Evolutionary conservation across 1,140 invertebrate genomes (phyloP), one percentile per base, ranked within the genome.

Genomic region (Monochamus saltuarius): DNA sequence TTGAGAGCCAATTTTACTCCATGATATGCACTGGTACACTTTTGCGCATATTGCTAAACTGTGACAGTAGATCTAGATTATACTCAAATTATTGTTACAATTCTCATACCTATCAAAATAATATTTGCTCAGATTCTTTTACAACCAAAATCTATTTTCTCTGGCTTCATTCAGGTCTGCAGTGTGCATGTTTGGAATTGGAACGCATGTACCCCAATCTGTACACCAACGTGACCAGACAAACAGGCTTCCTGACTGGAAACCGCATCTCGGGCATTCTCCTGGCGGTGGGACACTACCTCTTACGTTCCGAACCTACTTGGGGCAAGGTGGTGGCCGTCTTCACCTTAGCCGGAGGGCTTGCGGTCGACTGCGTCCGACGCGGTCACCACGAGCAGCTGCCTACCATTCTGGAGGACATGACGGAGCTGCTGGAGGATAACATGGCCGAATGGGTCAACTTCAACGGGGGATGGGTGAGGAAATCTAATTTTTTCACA

Each of bases 401-500:
- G 14, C 78, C 82, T n/a, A 79, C 78, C 19, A 76, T 89, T 61
- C 74, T 85, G 66, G 79, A 87, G 56, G 79, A 82, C 11, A 81
- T 89, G 62, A 81, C 79, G 0, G 80, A 83, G 47, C 78, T 89
- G 8, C 75, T 89, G 1, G 86, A 88, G 68, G 83, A 87, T 63
- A 81, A 86, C 57, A 67, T 89, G 3, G 86, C 85, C 4, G 68
- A 78, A 14, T 90, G 87, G 87, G 84, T 90, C 7, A 82, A 85
- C 55, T 78, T 83, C 13, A 88, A 87, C 69, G 87, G 87, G 22
- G 88, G 87, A 70, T 89, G 88, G 87, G 87, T 89, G 75, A 77
- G 22, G 22, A 6, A 29, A 6, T 3, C 6, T 3, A 29, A 3
- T 29, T 29, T 29, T 29, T 29, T 29, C 22, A 6, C 22, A 29